These are phyloP conservation scores for Mirounga angustirostris DNA, from an alignment of 2,113 vertebrate species.

Conservation along the genomic window DNA sequence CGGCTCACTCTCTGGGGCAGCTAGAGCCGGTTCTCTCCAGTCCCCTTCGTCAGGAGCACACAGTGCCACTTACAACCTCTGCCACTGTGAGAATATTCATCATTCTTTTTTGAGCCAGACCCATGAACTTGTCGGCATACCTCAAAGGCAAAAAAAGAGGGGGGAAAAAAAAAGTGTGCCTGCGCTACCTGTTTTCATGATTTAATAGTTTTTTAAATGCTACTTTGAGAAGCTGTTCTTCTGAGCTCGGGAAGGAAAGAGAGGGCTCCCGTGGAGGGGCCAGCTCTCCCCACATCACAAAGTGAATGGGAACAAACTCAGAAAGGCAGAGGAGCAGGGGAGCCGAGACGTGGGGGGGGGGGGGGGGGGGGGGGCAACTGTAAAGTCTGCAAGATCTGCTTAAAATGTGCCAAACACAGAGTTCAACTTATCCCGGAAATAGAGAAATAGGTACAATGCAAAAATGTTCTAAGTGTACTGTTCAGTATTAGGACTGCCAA, in stretches of 20 bases:
- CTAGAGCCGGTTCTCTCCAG: conserved; percentile 67
- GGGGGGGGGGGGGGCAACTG: background rate
- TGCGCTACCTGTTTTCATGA: conserved; percentile 10
- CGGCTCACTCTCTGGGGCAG: conserved; percentile 66
- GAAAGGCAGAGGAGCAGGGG: background rate
- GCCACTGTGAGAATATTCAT: background rate
- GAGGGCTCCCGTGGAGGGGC: background rate
- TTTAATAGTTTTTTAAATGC: background rate
- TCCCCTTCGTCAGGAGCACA: conserved; percentile 71
- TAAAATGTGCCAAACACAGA: background rate
- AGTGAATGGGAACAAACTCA: background rate
- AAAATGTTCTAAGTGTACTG: background rate
- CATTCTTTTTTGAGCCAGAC: background rate
- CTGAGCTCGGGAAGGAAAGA: background rate
- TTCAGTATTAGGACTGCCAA: background rate
- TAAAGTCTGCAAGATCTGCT: background rate
- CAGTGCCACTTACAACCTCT: background rate
- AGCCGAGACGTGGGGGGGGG: background rate
- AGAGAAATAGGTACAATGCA: background rate
- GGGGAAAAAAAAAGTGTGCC: fast-evolving
- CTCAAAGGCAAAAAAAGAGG: background rate
- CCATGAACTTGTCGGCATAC: background rate
- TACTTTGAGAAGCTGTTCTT: background rate
- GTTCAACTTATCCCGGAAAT: background rate
- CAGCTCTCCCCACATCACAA: background rate